Evolutionary conservation across 2,888 invertebrate genomes (phyloP).

Genomic region (Thereva nobilitata): DNA sequence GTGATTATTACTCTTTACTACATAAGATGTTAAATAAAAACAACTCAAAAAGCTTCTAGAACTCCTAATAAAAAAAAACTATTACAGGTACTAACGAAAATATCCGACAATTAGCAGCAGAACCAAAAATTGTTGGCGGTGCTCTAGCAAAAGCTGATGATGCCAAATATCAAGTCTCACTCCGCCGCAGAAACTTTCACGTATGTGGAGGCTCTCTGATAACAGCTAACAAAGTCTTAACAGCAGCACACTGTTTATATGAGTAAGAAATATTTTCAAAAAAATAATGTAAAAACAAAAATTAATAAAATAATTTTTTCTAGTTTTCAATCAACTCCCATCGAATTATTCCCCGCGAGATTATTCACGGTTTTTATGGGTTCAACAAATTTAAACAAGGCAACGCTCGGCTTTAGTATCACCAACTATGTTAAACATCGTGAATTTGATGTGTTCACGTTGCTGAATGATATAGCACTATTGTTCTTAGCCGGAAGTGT

Average conservation of each 20-base stretch:
- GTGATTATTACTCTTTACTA: too few relatives aligned
- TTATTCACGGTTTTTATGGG: conserved; percentile 15
- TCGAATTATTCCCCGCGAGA: background rate
- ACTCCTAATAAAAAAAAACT: too few relatives aligned
- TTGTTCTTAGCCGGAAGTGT: conserved; percentile 4
- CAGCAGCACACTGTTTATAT: conserved; percentile 21
- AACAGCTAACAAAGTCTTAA: conserved; percentile 10
- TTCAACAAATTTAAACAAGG: background rate
- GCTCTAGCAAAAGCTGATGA: background rate
- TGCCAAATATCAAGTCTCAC: conserved; percentile 8
- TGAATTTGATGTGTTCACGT: background rate
- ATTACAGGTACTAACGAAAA: background rate
- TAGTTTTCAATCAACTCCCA: conserved; percentile 7
- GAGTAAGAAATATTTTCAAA: conserved; percentile 2
- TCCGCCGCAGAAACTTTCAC: background rate
- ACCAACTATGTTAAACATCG: background rate
- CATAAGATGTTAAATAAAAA: too few relatives aligned
- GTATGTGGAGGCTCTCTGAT: conserved; percentile 20
- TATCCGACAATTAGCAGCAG: background rate
- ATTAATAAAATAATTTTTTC: background rate
- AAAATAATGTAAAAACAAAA: background rate
- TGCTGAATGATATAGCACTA: conserved; percentile 14
- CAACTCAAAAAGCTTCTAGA: too few relatives aligned
- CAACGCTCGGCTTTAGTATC: background rate
- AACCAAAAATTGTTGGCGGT: conserved; percentile 19